Percentiles rank a stretch among this genome's conserved stretches.
These are phyloP conservation scores for Zaprionus lachaisei DNA, from an alignment of 1,140 invertebrate genomes.

Conservation along the genomic window DNA sequence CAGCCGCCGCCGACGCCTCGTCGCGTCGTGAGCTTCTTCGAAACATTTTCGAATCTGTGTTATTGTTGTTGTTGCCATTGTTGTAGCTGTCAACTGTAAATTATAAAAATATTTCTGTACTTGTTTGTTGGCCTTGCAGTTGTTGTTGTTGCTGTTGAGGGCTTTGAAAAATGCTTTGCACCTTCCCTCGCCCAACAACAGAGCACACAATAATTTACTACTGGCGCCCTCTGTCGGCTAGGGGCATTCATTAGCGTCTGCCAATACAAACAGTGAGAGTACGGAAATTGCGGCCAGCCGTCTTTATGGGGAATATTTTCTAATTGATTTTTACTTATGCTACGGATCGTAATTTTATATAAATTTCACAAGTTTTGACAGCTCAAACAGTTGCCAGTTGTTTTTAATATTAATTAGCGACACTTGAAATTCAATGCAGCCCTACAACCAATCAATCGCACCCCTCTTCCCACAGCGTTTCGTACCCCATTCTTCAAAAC, in stretches of 20 bases:
- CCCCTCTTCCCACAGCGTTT: background rate
- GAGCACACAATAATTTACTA: conserved; percentile 61
- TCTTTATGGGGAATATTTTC: conserved; percentile 64
- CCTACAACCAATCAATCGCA: background rate
- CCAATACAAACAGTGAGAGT: conserved; percentile 21
- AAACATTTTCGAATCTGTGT: conserved; percentile 40
- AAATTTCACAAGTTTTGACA: conserved; percentile 80
- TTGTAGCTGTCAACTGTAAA: conserved; percentile 77
- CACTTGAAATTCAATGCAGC: conserved; percentile 43
- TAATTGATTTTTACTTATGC: conserved; percentile 72
- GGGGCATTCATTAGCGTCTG: conserved; percentile 28
- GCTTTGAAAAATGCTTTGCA: conserved; percentile 39
- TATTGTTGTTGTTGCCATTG: conserved; percentile 56
- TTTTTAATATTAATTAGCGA: conserved; percentile 70
- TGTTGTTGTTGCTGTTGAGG: conserved; percentile 14
- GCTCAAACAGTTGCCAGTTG: conserved; percentile 48
- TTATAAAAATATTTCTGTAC: conserved; percentile 78
- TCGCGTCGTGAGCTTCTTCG: conserved; percentile 38
- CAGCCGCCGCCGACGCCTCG: background rate
- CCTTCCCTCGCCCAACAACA: conserved; percentile 21
- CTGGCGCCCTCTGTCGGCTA: conserved; percentile 29
- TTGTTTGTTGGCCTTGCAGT: conserved; percentile 41
- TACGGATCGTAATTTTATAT: conserved; percentile 71
- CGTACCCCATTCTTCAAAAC: conserved; percentile 26
- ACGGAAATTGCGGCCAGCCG: conserved; percentile 61